phyloP scores from a whole-genome alignment of 2,797 vertebrate genomes.

The Sebastes oblongus region DNA sequence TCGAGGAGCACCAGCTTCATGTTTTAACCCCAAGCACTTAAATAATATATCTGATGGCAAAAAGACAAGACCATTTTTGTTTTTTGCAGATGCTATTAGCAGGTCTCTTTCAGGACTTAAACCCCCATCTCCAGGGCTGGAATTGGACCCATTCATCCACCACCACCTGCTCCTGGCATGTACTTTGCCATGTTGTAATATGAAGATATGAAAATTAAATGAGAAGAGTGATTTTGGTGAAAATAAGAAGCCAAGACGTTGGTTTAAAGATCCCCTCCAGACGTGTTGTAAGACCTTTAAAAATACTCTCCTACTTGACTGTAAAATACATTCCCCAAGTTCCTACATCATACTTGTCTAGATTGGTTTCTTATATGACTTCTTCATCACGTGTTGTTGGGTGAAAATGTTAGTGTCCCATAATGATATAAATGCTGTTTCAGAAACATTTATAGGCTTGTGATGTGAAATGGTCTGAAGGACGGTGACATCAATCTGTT shows the following conservation, averaged over 20 bases:
- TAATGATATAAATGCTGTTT: background rate
- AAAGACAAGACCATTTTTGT: background rate
- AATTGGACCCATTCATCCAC: no score
- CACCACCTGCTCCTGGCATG: no score
- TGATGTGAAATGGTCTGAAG: background rate
- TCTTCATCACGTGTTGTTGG: background rate
- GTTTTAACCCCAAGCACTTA: background rate
- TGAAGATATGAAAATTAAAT: background rate
- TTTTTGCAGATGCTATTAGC: no score
- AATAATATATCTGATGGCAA: no score
- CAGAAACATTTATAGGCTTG: background rate
- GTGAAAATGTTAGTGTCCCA: background rate
- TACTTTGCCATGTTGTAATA: background rate
- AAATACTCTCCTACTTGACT: background rate
- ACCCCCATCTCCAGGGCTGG: no score
- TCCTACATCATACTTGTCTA: background rate
- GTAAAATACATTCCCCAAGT: background rate
- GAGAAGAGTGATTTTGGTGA: background rate
- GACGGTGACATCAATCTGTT: background rate
- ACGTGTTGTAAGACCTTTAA: background rate
- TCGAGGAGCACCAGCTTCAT: background rate
- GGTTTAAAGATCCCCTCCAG: background rate
- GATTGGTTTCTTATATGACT: background rate
- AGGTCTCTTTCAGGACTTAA: no score
- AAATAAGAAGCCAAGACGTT: background rate